Conservation (phyloP, 2,797 vertebrate species). For the Enteromius argenteus region DNA sequence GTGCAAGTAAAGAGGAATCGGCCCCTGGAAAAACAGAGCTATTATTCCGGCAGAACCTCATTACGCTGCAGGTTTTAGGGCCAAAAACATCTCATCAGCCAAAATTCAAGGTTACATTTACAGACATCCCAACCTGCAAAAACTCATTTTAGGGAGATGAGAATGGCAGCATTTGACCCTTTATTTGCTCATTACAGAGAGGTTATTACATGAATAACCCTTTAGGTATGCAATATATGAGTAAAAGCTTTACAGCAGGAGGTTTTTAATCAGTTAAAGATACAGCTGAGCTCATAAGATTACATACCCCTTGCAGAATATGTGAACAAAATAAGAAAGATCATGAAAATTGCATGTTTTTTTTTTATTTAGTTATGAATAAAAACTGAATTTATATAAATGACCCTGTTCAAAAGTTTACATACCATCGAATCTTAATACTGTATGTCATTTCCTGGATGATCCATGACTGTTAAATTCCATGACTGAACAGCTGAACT, state of each 20-base stretch:
- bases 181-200: constrained; percentile 27
- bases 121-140: not conserved
- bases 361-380: too few relatives aligned
- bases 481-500: not conserved
- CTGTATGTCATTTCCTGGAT: not conserved
- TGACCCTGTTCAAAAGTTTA: not conserved
- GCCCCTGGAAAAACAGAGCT: constrained; percentile 31
- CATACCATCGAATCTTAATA: not conserved
- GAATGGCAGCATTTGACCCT: not conserved
- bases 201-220: constrained; percentile 30
- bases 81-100: constrained; percentile 56
- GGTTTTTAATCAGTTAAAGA: constrained; percentile 31
- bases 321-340: too few relatives aligned
- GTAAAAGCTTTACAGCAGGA: constrained; percentile 27
- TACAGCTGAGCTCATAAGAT: not conserved
- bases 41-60: constrained; percentile 53
- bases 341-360: not conserved
- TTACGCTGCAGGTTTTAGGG: constrained; percentile 55
- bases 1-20: constrained; percentile 41
- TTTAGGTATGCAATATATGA: not conserved
- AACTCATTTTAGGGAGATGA: too few relatives aligned
- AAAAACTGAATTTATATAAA: not conserved
- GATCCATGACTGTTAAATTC: too few relatives aligned
- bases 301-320: not conserved
- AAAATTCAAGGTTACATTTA: constrained; percentile 58